Percentiles rank a stretch among this genome's conserved stretches.
phyloP scores from a whole-genome alignment of 1,140 invertebrate genomes.

The Drosophila kohkoa region DNA sequence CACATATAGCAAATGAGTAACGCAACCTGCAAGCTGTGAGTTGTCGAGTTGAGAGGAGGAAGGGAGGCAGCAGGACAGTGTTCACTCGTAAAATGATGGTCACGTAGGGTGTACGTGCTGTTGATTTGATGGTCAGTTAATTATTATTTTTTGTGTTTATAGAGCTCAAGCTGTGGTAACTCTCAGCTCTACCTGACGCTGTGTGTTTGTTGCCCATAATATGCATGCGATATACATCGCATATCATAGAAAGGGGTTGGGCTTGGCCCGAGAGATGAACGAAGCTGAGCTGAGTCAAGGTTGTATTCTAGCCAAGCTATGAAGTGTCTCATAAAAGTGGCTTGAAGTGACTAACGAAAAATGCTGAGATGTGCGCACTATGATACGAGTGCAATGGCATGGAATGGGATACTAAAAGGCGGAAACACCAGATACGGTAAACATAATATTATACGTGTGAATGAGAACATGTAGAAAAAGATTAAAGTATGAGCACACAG shows the following conservation, averaged over 20 bases:
- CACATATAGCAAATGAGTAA: conserved; percentile 61
- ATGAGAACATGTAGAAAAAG: conserved; percentile 7
- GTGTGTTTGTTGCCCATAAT: conserved; percentile 34
- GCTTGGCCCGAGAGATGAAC: too few relatives aligned
- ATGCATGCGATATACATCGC: conserved; percentile 60
- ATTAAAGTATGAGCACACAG: conserved; percentile 8
- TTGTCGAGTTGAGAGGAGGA: conserved; percentile 6
- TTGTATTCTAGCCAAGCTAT: conserved; percentile 59
- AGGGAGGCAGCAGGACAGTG: neutral
- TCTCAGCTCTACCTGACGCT: conserved; percentile 1
- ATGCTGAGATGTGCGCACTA: conserved; percentile 9
- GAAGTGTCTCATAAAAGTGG: conserved; percentile 65
- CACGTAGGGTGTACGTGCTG: conserved; percentile 78
- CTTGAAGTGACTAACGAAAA: conserved; percentile 34
- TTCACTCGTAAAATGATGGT: conserved; percentile 68
- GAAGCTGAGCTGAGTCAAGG: conserved; percentile 21
- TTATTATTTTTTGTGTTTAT: conserved; percentile 83
- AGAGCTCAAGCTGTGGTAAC: conserved; percentile 53
- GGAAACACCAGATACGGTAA: conserved; percentile 18
- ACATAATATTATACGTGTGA: conserved; percentile 39
- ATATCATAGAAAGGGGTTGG: conserved; percentile 36
- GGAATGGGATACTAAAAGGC: conserved; percentile 14
- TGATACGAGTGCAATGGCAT: conserved; percentile 8
- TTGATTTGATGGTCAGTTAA: conserved; percentile 83
- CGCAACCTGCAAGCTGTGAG: conserved; percentile 3